These are phyloP conservation scores for Megaceryle maxima DNA, from an alignment of 2,113 vertebrate species.

Conservation along the genomic window DNA sequence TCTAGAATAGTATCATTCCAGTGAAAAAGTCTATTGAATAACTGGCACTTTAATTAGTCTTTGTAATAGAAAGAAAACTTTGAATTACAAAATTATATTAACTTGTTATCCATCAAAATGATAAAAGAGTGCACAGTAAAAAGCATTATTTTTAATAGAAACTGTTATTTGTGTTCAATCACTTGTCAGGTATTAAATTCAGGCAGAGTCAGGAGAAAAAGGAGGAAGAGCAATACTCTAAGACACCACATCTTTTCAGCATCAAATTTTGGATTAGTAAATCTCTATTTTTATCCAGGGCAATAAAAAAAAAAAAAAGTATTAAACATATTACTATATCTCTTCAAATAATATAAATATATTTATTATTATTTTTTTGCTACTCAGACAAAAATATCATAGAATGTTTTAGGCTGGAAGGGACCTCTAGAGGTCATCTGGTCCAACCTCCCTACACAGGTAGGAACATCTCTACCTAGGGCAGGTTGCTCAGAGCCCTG, in stretches of 20 bases:
- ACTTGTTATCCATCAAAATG: conserved; percentile 12
- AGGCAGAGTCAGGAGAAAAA: not conserved
- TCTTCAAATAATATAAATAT: too few relatives aligned
- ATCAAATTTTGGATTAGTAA: not conserved
- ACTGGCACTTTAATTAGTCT: conserved; percentile 39
- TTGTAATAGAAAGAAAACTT: conserved; percentile 4
- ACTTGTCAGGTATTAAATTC: not conserved
- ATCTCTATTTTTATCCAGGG: too few relatives aligned
- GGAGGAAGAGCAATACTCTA: not conserved
- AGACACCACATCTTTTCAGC: not conserved
- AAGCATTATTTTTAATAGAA: conserved; percentile 13
- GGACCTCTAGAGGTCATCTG: too few relatives aligned
- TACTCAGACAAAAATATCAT: too few relatives aligned
- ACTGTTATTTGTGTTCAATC: not conserved
- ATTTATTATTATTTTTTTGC: too few relatives aligned
- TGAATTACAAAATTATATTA: conserved; percentile 17
- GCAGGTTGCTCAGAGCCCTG: too few relatives aligned
- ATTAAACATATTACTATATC: too few relatives aligned
- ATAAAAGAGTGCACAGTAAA: not conserved
- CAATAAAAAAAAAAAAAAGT: too few relatives aligned
- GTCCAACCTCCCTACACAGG: too few relatives aligned
- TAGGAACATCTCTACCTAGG: too few relatives aligned
- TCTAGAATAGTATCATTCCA: conserved; percentile 12
- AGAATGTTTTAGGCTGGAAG: too few relatives aligned
- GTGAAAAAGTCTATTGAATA: conserved; percentile 40